Base-by-base conservation (phyloP, 2,113 vertebrate genomes). In the Eidolon helvum region DNA sequence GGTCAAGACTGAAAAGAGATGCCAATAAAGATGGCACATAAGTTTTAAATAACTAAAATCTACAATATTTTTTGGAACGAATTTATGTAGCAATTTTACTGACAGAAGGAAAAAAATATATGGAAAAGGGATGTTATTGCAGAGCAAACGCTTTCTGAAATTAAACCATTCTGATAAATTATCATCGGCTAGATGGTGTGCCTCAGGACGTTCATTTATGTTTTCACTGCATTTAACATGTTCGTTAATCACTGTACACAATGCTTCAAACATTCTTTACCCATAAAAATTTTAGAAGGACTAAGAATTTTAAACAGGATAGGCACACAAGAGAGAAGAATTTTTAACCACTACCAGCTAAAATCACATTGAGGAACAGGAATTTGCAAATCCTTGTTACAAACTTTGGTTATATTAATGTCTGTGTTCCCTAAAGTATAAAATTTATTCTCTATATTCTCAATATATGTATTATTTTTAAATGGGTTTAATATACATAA, bases 201-300 rank as follows among this genome's bases (percentile, higher is more conserved):
- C 10, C 35, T 92, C 45, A 95, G 1, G 10, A 82, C 28, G 69
- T 43, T 94, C 26, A 72, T 40, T 63, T 82, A 57, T 10, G 5
- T 77, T 68, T 61, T 59, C 53, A 65, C 14, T 78, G 7, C 14
- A 95, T 66, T 93, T 66, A 90, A 87, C 15, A 53, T 82, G 40
- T 87, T 94, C 45, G 72, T 10, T 91, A n/a, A 57, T 95, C 38
- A 83, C 1, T 38, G 2, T 16, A 57, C 18, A 79, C 40, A 87
- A 59, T 74, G 57, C 45, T 95, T 95, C 63, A 78, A 88, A 90
- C 22, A 85, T 71, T 93, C 53, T 66, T 83, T 38, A 87, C 3
- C 53, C 45, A 91, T 38, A 95, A 94, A 96, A 79, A 83, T 30
- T 85, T 85, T 61, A 79, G n/a, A 89, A 95, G 16, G 12, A 75